Percentiles rank a stretch among this genome's conserved stretches.
phyloP scores from a whole-genome alignment of 2,888 invertebrate genomes.

The Opisthograptis luteolata region DNA sequence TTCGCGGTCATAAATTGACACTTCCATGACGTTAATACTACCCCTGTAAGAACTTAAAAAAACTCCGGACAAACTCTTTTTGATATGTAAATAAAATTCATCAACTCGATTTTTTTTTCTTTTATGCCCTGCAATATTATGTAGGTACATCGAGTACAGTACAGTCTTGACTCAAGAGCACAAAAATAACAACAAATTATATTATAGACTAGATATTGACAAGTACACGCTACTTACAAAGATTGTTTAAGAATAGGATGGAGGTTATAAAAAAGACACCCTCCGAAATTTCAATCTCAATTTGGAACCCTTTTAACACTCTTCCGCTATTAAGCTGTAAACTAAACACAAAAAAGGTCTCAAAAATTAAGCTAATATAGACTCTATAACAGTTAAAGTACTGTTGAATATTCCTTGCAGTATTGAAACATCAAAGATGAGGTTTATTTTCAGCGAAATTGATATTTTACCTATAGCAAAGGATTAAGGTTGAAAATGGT shows the following conservation, averaged over 20 bases:
- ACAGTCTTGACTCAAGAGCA: too few species aligned
- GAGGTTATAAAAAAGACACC: constrained; percentile 48
- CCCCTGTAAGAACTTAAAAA: too few species aligned
- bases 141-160: too few species aligned
- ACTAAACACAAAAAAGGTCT: constrained; percentile 36
- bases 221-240: too few species aligned
- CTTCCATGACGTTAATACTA: too few species aligned
- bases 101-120: too few species aligned
- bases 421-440: constrained; percentile 30
- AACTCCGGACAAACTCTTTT: too few species aligned
- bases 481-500: constrained; percentile 42
- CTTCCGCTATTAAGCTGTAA: constrained; percentile 64
- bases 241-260: constrained; percentile 42
- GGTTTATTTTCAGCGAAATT: constrained; percentile 24
- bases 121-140: too few species aligned
- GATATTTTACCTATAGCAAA: constrained; percentile 24
- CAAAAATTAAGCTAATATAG: constrained; percentile 19
- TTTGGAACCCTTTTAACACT: constrained; percentile 64
- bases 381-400: constrained; percentile 14
- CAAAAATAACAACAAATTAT: too few species aligned
- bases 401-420: constrained; percentile 9
- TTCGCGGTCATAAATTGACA: too few species aligned
- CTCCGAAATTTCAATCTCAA: constrained; percentile 54
- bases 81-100: too few species aligned
- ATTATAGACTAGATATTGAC: too few species aligned